phyloP scores from a whole-genome alignment of 2,888 invertebrate species.

The Acanthopleura granulata region DNA sequence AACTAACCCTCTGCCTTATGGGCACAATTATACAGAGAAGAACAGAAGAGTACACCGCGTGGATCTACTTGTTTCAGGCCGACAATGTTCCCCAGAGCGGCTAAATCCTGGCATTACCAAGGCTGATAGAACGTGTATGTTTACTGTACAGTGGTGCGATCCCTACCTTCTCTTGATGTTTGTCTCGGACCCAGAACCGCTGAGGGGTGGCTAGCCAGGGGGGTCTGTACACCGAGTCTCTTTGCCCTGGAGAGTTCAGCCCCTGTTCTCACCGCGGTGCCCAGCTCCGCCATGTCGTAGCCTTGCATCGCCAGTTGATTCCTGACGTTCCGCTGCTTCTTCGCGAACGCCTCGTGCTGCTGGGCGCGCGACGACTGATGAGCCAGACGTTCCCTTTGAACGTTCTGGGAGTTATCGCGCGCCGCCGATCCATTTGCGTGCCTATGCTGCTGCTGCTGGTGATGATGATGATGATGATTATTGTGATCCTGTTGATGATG shows the following conservation, averaged over 20 bases:
- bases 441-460: background rate
- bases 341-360: background rate
- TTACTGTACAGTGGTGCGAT: background rate
- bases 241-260: background rate
- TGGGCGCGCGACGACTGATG: background rate
- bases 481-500: background rate
- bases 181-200: background rate
- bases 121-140: too few species aligned
- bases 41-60: too few species aligned
- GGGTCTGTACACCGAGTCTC: constrained; percentile 3
- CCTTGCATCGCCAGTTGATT: background rate
- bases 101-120: too few species aligned
- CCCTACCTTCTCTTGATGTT: background rate
- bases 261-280: background rate
- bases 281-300: background rate
- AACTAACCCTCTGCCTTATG: too few species aligned
- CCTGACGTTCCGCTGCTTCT: background rate
- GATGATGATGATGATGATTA: background rate
- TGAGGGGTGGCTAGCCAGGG: constrained; percentile 1
- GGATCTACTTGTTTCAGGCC: too few species aligned
- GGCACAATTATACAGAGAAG: too few species aligned
- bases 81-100: too few species aligned
- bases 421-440: background rate
- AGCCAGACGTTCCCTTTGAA: background rate
- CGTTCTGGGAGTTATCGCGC: background rate